Base-by-base conservation (phyloP, 2,797 vertebrate genomes). In the Ibycter americanus region DNA sequence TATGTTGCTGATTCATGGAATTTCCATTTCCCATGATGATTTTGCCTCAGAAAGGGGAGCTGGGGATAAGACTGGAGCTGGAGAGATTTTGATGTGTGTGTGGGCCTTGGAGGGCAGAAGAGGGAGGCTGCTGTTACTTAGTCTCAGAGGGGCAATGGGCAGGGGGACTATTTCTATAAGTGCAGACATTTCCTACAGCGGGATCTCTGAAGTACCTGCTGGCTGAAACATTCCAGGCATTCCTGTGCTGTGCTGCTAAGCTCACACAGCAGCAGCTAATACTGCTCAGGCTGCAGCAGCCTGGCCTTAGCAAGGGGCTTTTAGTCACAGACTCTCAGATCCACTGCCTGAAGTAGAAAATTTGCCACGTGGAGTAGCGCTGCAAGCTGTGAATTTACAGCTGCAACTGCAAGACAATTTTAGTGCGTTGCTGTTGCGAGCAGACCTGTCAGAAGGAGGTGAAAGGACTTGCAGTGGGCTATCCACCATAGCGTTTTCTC, bases 201-300 rank as follows among this genome's bases (percentile, higher is more conserved):
- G 42, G 46, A 72, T 49, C 44, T 89, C 73, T 56, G 22, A n/a
- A 65, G 80, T 71, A 96, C 79, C 95, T 94, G 83, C 95, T 83
- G 61, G 31, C 67, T 52, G 76, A 56, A 68, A n/a, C 96, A 94
- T 92, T 96, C 86, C 95, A 77, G 58, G 44, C 88, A 84, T 96
- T 92, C 93, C 73, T 68, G 58, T 9, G 1, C 80, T 4, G 3
- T 17, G 62, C 55, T 72, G 77, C 74, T 44, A 19, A 55, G 79
- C 82, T 83, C 38, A 21, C 10, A 3, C 10, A 63, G 78, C 82
- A 65, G 46, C 90, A 58, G 70, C 52, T 34, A 10, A 51, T 3
- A 9, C 42, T 20, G 36, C 29, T 49, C 22, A 18, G 67, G 46
- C 76, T 86, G 68, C 61, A 56, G 83, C 80, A 70, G 86, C 40